phyloP scores from a whole-genome alignment of 2,113 vertebrate genomes.

The Cygnus atratus region DNA sequence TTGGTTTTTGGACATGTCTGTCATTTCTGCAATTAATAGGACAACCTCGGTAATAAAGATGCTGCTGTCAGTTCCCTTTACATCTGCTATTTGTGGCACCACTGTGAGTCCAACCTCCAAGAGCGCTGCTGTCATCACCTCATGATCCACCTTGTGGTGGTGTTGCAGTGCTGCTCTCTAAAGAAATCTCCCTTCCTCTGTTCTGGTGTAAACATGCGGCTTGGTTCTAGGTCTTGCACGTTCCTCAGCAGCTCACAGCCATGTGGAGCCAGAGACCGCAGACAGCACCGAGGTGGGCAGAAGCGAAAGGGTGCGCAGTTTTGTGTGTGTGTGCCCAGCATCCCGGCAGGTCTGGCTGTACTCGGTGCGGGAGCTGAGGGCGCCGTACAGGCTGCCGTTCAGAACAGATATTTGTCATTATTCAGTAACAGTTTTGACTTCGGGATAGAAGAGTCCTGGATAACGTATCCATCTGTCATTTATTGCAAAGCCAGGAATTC shows the following conservation, averaged over 20 bases:
- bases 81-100: neutral
- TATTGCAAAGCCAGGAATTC: neutral
- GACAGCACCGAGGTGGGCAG: neutral
- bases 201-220: neutral
- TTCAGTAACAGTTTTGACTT: neutral
- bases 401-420: neutral
- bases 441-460: neutral
- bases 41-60: neutral
- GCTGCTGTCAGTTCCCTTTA: neutral
- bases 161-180: neutral
- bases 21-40: neutral
- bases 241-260: neutral
- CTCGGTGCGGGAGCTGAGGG: accelerated
- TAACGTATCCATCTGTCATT: neutral
- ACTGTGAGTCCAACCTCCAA: neutral
- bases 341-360: neutral
- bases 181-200: neutral
- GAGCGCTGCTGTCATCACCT: neutral
- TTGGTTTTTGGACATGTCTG: neutral
- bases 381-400: neutral
- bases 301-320: neutral
- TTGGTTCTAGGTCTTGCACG: neutral
- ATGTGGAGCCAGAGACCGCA: accelerated
- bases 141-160: accelerated
- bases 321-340: too few species aligned